Percentiles rank a stretch among this genome's conserved stretches.
Evolutionary conservation across 2,888 invertebrate species (phyloP).

Genomic region (Dynastes grantii): DNA sequence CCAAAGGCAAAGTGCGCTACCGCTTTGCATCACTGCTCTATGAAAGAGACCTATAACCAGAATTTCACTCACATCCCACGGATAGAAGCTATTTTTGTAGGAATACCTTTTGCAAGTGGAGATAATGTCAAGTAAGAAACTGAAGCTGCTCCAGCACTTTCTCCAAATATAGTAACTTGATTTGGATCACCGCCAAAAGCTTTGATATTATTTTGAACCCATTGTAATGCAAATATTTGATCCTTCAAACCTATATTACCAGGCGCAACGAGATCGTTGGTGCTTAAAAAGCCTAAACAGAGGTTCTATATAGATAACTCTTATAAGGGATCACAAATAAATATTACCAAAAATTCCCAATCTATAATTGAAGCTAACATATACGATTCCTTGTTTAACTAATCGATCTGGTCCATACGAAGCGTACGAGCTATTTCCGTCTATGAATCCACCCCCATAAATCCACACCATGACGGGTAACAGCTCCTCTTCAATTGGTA

Average conservation of each 20-base stretch:
- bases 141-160: constrained; percentile 46
- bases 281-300: constrained; percentile 42
- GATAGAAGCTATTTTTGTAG: background rate
- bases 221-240: constrained; percentile 46
- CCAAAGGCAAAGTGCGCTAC: constrained; percentile 46
- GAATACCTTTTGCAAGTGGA: constrained; percentile 37
- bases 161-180: constrained; percentile 47
- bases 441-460: constrained; percentile 61
- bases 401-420: constrained; percentile 61
- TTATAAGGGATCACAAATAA: background rate
- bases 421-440: constrained; percentile 58
- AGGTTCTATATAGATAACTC: background rate
- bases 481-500: background rate
- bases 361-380: constrained; percentile 63
- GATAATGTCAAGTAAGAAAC: constrained; percentile 38
- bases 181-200: constrained; percentile 49
- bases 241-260: constrained; percentile 49
- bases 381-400: constrained; percentile 61
- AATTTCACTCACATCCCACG: background rate
- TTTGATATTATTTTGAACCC: constrained; percentile 48
- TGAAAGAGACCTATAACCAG: constrained; percentile 44
- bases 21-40: constrained; percentile 50
- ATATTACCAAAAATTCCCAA: constrained; percentile 62
- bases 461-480: constrained; percentile 64
- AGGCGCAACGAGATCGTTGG: constrained; percentile 39